Base-by-base conservation (phyloP, 2,113 vertebrate genomes). In the Circaetus gallicus region DNA sequence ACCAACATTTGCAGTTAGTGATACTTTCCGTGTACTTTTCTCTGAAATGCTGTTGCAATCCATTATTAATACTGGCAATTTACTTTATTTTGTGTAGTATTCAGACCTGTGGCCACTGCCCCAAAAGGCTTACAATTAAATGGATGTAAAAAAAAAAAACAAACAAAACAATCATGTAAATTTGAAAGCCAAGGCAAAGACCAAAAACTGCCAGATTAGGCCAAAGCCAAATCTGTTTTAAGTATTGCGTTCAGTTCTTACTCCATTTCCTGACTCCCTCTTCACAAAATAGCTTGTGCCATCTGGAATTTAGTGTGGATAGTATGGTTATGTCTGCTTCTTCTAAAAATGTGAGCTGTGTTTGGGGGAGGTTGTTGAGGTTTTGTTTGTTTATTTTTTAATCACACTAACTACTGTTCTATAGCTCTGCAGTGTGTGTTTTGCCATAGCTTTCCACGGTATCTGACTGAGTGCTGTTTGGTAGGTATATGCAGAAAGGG, bases 361-460 rank as follows among this genome's bases (percentile, higher is more conserved):
- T 29, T 53, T 55, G 52, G 16, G 28, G 34, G 21, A 32, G 43
- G 28, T 17, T 13, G 49, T 13, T 42, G 82, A 42, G 38, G 26
- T 17, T 58, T 56, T 18, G 28, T 29, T 50, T 34, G n/a, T 21
- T 61, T 53, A 20, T 8, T 82, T 70, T 73, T 45, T 21, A 1
- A 6, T 29, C 5, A 10, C 22, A 2, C 29, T 2, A 2, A 0
- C n/a, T 18, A 2, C 10, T 45, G 16, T n/a, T 21, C 24, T 11
- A 0, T 22, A 38, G 49, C 45, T 32, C 53, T 7, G 50, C 24
- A 1, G 7, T 2, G 34, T 2, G 16, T 52, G 40, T 61, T 62
- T 59, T 66, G 66, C 83, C 38, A 2, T 1, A 21, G 1, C 49
- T 67, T 62, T 26, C 29, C 8, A 5, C 28, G 2, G 29, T 2